These are phyloP conservation scores for Dipodomys stephensi DNA, from an alignment of 2,113 vertebrate genomes.

Conservation along the genomic window DNA sequence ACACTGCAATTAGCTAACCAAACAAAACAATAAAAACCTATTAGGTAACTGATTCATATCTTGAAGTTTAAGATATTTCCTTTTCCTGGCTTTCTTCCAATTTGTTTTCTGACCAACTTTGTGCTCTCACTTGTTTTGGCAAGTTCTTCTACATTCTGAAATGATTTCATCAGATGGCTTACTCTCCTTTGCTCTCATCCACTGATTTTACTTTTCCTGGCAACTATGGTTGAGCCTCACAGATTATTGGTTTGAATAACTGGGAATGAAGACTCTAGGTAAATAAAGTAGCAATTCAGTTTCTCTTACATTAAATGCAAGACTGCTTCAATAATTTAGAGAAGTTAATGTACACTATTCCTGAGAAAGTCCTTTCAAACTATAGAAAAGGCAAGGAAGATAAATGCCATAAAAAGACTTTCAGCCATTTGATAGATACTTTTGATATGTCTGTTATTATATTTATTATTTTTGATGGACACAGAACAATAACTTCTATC, in stretches of 20 bases:
- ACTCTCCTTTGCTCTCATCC: slow-evolving; percentile 6
- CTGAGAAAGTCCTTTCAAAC: slow-evolving; percentile 60
- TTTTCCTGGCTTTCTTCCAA: background rate
- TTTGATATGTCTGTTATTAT: background rate
- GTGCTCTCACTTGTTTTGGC: slow-evolving; percentile 2
- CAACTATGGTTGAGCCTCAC: background rate
- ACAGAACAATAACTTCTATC: slow-evolving; percentile 48
- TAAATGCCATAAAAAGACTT: slow-evolving; percentile 33
- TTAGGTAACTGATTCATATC: slow-evolving; percentile 46
- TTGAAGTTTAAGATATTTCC: background rate
- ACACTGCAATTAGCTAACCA: background rate
- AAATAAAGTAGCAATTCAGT: background rate
- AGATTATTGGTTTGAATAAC: background rate
- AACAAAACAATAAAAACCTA: slow-evolving; percentile 11
- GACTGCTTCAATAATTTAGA: slow-evolving; percentile 27
- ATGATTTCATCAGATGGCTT: slow-evolving; percentile 34
- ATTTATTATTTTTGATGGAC: slow-evolving; percentile 18
- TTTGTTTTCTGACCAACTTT: slow-evolving; percentile 17
- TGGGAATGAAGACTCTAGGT: background rate
- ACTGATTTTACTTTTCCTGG: slow-evolving; percentile 44
- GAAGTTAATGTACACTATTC: slow-evolving; percentile 11
- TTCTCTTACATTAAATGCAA: background rate
- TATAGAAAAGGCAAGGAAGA: slow-evolving; percentile 10
- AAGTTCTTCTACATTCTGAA: slow-evolving; percentile 39
- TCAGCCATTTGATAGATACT: background rate